These are phyloP conservation scores for Euura saliciscinereae DNA, from an alignment of 1,140 invertebrate genomes.

Conservation along the genomic window DNA sequence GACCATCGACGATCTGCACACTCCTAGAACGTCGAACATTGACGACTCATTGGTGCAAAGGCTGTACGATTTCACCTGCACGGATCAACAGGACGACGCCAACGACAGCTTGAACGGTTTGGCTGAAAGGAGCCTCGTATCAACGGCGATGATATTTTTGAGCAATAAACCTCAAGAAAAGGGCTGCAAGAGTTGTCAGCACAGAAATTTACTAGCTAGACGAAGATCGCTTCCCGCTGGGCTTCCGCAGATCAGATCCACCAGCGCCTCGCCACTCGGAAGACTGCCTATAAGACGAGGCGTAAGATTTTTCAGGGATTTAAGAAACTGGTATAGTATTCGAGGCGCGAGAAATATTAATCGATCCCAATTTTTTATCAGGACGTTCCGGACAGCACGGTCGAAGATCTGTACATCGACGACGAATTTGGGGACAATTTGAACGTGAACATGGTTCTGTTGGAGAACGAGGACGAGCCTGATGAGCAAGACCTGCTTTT, in stretches of 20 bases:
- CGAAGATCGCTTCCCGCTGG: constrained; percentile 41
- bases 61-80: not conserved
- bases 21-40: not conserved
- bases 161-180: constrained; percentile 17
- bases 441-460: constrained; percentile 44
- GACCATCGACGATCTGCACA: no score
- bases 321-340: not conserved
- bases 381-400: constrained; percentile 30
- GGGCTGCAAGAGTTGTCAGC: constrained; percentile 27
- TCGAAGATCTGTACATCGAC: constrained; percentile 49
- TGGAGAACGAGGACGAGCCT: constrained; percentile 28
- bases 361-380: constrained; percentile 18
- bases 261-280: constrained; percentile 20
- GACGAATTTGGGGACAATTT: constrained; percentile 45
- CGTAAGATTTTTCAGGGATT: constrained; percentile 24
- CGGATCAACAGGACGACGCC: not conserved
- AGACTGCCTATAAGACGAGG: constrained; percentile 34
- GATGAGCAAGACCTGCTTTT: constrained; percentile 35
- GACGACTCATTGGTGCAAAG: not conserved
- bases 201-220: constrained; percentile 27
- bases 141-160: constrained; percentile 18
- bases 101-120: not conserved
- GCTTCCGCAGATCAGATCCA: constrained; percentile 27
- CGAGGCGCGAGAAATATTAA: not conserved
- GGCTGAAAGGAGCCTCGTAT: not conserved